Evolutionary conservation across 2,797 vertebrate species (phyloP).

Genomic region (Vireo griseus): DNA sequence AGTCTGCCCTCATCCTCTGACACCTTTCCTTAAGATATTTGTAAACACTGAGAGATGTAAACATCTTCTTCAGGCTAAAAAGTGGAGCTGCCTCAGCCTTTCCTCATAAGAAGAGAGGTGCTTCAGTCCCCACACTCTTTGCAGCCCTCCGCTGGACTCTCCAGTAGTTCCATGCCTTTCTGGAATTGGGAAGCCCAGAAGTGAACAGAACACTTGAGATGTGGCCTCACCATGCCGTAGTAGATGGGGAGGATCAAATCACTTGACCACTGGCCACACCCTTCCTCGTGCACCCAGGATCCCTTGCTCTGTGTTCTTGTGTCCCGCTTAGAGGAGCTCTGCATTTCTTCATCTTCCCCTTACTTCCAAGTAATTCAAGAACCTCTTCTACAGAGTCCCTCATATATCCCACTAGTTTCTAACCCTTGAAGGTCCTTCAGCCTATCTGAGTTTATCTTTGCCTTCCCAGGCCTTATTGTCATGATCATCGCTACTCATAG

Average conservation of each 20-base stretch:
- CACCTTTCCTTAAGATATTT: background rate
- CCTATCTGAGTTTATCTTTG: background rate
- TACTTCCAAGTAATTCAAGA: background rate
- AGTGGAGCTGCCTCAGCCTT: background rate
- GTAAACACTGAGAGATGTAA: background rate
- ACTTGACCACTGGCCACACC: background rate
- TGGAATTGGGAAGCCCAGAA: background rate
- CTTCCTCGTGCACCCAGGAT: fast-evolving
- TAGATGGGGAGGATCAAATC: fast-evolving
- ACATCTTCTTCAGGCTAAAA: too few species aligned
- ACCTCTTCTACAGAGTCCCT: background rate
- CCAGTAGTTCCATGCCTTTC: background rate
- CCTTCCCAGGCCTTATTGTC: background rate
- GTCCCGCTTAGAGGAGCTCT: background rate
- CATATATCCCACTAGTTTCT: background rate
- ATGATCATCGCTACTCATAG: background rate
- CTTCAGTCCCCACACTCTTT: background rate
- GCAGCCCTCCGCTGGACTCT: fast-evolving
- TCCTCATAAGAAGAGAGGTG: background rate
- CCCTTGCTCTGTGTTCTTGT: background rate
- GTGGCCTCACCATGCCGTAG: background rate
- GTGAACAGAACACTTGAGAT: background rate
- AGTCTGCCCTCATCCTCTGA: background rate
- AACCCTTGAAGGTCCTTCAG: background rate
- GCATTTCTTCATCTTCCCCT: background rate